Evolutionary conservation across 2,113 vertebrate species (phyloP).

Genomic region (Pungitius pungitius): DNA sequence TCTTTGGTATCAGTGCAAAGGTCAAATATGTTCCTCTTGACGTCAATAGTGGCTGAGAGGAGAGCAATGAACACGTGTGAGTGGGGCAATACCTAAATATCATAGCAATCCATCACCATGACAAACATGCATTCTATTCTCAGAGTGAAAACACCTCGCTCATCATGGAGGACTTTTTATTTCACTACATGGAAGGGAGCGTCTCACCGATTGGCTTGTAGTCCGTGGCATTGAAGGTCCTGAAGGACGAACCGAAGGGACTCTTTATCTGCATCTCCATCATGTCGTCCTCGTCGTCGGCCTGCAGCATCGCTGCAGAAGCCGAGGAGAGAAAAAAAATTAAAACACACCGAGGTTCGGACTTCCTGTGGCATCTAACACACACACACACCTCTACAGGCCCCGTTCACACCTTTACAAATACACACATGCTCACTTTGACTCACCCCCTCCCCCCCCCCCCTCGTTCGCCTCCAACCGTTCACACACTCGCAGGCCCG

Average conservation of each 20-base stretch:
- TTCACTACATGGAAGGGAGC: neutral
- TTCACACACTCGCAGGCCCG: conserved; percentile 23
- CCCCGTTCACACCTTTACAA: conserved; percentile 58
- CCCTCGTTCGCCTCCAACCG: too few species aligned
- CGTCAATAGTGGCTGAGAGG: conserved; percentile 92
- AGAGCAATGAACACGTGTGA: neutral
- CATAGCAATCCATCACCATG: neutral
- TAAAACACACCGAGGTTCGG: too few species aligned
- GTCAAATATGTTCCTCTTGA: conserved; percentile 98
- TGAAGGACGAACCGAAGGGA: conserved; percentile 98
- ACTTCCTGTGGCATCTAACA: too few species aligned
- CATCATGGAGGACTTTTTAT: neutral
- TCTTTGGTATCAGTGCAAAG: conserved; percentile 99
- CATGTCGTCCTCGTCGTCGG: conserved; percentile 97
- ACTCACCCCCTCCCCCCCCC: conserved; percentile 24
- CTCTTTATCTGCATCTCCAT: conserved; percentile 98
- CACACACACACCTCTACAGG: conserved; percentile 17
- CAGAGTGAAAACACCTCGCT: neutral
- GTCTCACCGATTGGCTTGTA: conserved; percentile 97
- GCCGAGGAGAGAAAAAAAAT: conserved; percentile 6
- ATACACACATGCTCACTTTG: conserved; percentile 43
- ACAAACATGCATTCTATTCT: neutral
- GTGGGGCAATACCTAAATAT: neutral
- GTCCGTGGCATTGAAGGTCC: conserved; percentile 98
- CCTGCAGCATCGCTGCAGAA: conserved; percentile 93